phyloP scores from a whole-genome alignment of 2,797 vertebrate genomes.

The Mergus octosetaceus region DNA sequence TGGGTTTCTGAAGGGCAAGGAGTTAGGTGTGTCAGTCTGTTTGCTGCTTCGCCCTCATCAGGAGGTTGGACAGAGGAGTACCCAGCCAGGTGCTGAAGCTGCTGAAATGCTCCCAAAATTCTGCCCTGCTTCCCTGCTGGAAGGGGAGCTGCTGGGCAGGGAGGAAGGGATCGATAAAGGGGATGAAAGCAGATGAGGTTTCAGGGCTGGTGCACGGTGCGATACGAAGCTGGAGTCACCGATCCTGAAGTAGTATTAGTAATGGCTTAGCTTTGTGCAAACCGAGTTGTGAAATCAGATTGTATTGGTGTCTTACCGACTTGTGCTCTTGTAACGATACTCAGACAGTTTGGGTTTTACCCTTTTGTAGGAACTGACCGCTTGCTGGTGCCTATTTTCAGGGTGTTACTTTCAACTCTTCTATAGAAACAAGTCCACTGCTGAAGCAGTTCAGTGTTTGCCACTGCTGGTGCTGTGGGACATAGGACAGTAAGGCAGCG shows the following conservation, averaged over 20 bases:
- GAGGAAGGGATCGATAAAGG: background rate
- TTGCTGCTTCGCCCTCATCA: background rate
- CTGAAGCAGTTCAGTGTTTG: background rate
- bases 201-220: background rate
- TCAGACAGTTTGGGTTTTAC: background rate
- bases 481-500: background rate
- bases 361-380: background rate
- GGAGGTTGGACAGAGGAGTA: background rate
- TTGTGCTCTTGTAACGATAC: background rate
- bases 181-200: background rate
- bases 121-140: accelerated
- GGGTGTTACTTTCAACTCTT: background rate
- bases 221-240: background rate
- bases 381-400: background rate
- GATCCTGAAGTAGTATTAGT: background rate
- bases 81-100: background rate
- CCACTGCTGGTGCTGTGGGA: background rate
- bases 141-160: background rate
- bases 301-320: background rate
- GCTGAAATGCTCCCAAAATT: background rate
- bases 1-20: background rate
- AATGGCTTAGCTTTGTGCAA: background rate
- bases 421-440: background rate
- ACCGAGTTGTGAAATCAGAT: background rate
- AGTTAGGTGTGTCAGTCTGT: background rate